phyloP scores from a whole-genome alignment of 2,113 vertebrate species.

The Amazona guildingii region DNA sequence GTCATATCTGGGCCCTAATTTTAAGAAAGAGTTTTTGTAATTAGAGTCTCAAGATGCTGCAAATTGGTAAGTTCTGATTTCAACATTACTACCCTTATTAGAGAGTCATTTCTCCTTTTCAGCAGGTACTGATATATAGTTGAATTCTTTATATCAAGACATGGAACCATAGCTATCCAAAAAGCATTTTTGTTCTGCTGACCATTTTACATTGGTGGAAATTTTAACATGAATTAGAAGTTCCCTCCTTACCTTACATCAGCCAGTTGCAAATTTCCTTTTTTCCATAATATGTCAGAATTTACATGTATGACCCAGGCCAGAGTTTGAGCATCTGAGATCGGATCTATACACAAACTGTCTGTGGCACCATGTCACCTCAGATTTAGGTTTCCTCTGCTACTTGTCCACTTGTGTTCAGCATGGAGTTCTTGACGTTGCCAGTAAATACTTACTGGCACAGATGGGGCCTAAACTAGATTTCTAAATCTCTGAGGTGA shows the following conservation, averaged over 20 bases:
- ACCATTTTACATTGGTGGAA: not conserved
- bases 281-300: not conserved
- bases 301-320: not conserved
- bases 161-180: not conserved
- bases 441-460: conserved; percentile 54
- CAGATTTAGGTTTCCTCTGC: not conserved
- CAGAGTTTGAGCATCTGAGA: not conserved
- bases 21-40: not conserved
- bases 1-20: not conserved
- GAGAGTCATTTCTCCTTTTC: not conserved
- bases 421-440: conserved; percentile 54
- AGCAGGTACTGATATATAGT: not conserved
- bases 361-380: conserved; percentile 4
- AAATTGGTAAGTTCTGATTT: not conserved
- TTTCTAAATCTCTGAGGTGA: conserved; percentile 58
- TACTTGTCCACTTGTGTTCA: conserved; percentile 20
- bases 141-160: not conserved
- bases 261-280: not conserved
- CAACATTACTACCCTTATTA: not conserved
- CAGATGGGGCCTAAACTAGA: conserved; percentile 65
- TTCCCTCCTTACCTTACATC: not conserved
- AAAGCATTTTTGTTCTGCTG: not conserved
- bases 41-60: not conserved
- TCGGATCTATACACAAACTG: not conserved
- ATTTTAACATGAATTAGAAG: not conserved